Conservation (phyloP, 1,140 invertebrate species). For the Pogonus chalceus region DNA sequence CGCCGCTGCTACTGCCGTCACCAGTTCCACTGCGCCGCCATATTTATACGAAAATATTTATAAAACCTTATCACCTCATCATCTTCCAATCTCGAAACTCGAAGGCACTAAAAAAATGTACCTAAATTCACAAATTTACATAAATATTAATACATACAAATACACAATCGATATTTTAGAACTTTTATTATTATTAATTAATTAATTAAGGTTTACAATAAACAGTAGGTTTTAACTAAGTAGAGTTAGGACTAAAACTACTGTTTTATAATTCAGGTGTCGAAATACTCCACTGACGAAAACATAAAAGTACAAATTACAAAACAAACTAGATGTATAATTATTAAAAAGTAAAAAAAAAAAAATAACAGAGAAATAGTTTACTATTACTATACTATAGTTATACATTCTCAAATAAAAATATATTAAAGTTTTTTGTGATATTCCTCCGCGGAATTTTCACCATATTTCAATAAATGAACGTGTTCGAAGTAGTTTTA, state of each 20-base stretch:
- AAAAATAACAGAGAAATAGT: neutral
- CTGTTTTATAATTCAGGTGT: neutral
- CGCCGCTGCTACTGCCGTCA: neutral
- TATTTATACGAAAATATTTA: constrained; percentile 8
- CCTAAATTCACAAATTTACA: constrained; percentile 9
- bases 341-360: too few relatives aligned
- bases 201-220: constrained; percentile 10
- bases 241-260: neutral
- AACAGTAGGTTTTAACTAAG: constrained; percentile 1
- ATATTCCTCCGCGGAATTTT: neutral
- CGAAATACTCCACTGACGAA: constrained; percentile 1
- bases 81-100: constrained; percentile 7
- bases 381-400: neutral
- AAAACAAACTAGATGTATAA: constrained; percentile 4
- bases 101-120: constrained; percentile 9
- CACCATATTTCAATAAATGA: neutral
- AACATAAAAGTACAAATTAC: neutral
- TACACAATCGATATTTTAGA: neutral
- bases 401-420: constrained; percentile 3
- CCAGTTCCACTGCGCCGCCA: constrained; percentile 2
- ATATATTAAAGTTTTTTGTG: neutral
- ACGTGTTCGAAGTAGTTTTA: neutral
- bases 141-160: neutral
- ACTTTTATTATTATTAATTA: constrained; percentile 9
- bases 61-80: constrained; percentile 9